Conservation (phyloP, 2,888 invertebrate species). For the Nasonovia ribisnigri region DNA sequence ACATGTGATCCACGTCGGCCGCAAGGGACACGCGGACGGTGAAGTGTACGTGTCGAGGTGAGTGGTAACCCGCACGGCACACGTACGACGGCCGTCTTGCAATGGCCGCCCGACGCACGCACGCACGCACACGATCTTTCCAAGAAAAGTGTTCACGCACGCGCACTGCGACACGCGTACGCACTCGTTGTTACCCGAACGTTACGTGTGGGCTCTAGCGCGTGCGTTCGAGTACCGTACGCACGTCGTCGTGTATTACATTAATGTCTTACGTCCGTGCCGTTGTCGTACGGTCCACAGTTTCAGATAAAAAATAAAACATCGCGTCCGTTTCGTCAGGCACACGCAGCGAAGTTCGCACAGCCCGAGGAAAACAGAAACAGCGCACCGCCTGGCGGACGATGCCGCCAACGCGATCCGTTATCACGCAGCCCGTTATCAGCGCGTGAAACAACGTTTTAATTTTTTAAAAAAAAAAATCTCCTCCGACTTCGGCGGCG, state of each 20-base stretch:
- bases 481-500: constrained; percentile 22
- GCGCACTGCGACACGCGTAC: constrained; percentile 6
- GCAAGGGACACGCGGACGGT: background rate
- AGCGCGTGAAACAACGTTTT: constrained; percentile 61
- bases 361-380: background rate
- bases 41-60: background rate
- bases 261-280: background rate
- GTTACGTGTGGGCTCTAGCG: constrained; percentile 11
- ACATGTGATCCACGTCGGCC: background rate
- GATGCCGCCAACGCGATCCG: constrained; percentile 63
- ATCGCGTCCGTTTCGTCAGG: background rate
- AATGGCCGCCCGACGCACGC: constrained; percentile 45
- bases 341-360: background rate
- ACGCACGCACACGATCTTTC: background rate
- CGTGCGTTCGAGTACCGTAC: background rate
- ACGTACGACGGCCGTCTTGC: background rate
- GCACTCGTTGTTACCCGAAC: background rate
- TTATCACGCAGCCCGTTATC: constrained; percentile 62
- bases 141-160: background rate
- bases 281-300: background rate
- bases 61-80: background rate
- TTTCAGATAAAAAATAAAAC: background rate
- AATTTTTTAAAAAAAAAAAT: constrained; percentile 59
- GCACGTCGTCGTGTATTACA: background rate
- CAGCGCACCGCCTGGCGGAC: constrained; percentile 50